These are phyloP conservation scores for Malurus melanocephalus DNA, from an alignment of 2,113 vertebrate species.

Conservation along the genomic window DNA sequence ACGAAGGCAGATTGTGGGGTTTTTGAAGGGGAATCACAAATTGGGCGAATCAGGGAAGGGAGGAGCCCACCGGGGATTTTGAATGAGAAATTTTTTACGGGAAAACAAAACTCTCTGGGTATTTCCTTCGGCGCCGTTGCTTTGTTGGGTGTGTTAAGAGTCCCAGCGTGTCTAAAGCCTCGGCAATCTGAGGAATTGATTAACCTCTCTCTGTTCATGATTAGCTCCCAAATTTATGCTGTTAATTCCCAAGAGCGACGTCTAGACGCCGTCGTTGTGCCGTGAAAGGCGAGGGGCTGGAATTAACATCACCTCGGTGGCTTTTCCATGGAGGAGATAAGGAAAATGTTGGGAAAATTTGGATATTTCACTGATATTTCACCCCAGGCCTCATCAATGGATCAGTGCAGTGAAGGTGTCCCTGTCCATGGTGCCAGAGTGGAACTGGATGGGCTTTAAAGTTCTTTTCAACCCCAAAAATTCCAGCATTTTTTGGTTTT, in stretches of 20 bases:
- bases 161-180: not conserved
- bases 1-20: not conserved
- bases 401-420: fast-evolving
- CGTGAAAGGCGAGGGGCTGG: not conserved
- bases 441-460: not conserved
- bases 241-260: not conserved
- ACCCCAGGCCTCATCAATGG: fast-evolving
- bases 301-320: not conserved
- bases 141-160: not conserved
- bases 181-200: not conserved
- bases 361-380: fast-evolving
- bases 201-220: slow-evolving; percentile 5
- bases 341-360: fast-evolving
- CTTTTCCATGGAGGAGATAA: not conserved
- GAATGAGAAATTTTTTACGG: slow-evolving; percentile 25
- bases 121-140: not conserved
- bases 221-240: not conserved
- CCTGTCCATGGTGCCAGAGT: not conserved
- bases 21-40: slow-evolving; percentile 25
- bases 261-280: not conserved
- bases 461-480: not conserved
- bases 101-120: not conserved
- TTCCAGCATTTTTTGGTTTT: not conserved
- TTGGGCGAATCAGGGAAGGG: not conserved
- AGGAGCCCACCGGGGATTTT: not conserved